Conservation (phyloP, 2,888 invertebrate species). For the Hypena proboscidalis region DNA sequence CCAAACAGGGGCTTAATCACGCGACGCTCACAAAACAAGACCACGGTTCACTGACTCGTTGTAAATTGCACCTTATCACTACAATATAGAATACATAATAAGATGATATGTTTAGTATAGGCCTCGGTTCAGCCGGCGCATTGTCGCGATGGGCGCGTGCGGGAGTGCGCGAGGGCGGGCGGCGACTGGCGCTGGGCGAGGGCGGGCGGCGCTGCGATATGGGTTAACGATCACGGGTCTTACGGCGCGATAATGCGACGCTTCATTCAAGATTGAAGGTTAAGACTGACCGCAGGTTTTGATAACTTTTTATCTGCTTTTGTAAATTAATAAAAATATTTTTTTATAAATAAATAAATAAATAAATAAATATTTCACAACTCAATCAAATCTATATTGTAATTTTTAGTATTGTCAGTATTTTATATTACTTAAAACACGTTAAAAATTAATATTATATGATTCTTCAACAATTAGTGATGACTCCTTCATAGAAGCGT, state of each 20-base stretch:
- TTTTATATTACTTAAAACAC: no score
- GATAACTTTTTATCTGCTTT: not conserved
- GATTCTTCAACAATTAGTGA: no score
- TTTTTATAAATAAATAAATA: no score
- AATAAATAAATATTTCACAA: no score
- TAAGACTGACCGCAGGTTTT: conserved; percentile 31
- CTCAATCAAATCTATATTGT: no score
- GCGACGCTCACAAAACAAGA: conserved; percentile 32
- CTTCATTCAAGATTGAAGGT: conserved; percentile 51
- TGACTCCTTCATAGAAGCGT: no score
- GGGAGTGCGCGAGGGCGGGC: conserved; percentile 67
- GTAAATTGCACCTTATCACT: conserved; percentile 48
- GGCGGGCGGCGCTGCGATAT: conserved; percentile 50
- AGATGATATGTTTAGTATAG: conserved; percentile 74
- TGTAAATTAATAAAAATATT: no score
- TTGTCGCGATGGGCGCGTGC: conserved; percentile 49
- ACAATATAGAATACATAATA: conserved; percentile 45
- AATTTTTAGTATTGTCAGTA: no score
- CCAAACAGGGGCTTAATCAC: conserved; percentile 11
- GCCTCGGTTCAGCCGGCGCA: conserved; percentile 56
- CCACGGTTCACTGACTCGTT: conserved; percentile 41
- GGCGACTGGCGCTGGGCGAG: conserved; percentile 66
- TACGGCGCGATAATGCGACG: conserved; percentile 54
- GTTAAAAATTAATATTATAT: no score
- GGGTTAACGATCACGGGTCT: conserved; percentile 77